Conservation (phyloP, 2,888 invertebrate species). For the Idaea straminata region DNA sequence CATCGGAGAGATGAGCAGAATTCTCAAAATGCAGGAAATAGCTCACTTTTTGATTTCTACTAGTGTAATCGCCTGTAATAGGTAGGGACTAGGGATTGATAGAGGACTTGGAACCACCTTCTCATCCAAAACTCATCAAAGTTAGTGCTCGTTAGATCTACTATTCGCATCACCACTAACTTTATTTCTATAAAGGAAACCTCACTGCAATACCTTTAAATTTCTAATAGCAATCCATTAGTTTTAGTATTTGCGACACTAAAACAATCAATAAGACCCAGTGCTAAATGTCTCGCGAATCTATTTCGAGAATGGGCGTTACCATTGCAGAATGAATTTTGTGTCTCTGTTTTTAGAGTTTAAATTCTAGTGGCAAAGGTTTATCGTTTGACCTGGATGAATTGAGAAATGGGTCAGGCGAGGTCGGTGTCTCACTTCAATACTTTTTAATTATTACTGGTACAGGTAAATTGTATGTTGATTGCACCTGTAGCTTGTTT, state of each 20-base stretch:
- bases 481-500: constrained; percentile 38
- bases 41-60: too few relatives aligned
- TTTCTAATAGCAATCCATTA: constrained; percentile 11
- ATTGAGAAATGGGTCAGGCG: constrained; percentile 66
- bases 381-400: constrained; percentile 51
- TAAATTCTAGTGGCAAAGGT: constrained; percentile 3
- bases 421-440: constrained; percentile 57
- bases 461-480: constrained; percentile 23
- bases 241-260: constrained; percentile 36
- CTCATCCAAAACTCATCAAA: too few relatives aligned
- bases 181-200: neutral
- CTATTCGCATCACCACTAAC: too few relatives aligned
- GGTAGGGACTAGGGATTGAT: too few relatives aligned
- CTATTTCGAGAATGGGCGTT: constrained; percentile 49
- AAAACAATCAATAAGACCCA: constrained; percentile 53
- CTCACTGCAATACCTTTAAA: neutral
- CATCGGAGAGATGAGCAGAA: too few relatives aligned
- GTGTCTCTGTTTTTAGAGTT: constrained; percentile 5
- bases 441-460: constrained; percentile 56
- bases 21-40: too few relatives aligned
- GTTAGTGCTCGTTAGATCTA: too few relatives aligned
- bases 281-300: constrained; percentile 55
- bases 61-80: too few relatives aligned
- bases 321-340: constrained; percentile 25
- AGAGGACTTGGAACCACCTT: too few relatives aligned